Base-by-base conservation (phyloP, 2,888 invertebrate species). In the Xestoiulus laeticollis region DNA sequence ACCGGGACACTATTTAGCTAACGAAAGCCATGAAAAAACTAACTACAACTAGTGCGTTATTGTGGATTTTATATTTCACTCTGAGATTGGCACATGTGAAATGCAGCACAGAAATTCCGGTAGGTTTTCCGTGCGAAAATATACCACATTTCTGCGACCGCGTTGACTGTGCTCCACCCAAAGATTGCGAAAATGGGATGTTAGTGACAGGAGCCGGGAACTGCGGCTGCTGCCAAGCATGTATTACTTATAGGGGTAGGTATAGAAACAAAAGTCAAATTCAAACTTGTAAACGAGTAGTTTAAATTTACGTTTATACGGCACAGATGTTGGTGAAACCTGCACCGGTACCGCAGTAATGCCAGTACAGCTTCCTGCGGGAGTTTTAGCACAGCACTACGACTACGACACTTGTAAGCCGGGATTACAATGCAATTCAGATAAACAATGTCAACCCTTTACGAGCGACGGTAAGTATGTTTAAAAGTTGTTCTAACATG, bases 61-160 rank as follows among this genome's bases (percentile, higher is more conserved):
- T 53, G 53, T 53, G 53, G 53, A 53, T 53, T 16, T 53, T 19
- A 53, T 53, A 4, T n/a, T 53, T 53, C 53, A 19, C 19, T 4
- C 4, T 19, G 53, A 53, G 19, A 53, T 53, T 53, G 16, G 5
- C 53, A 53, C 4, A n/a, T 16, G 53, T 53, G n/a, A 53, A 53
- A 53, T 53, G 19, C 19, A 19, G 4, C 53, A 53, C 53, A 19
- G 53, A 85, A 14, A 33, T 19, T 44, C 38, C 44, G 5, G 26
- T 30, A 1, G 87, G 85, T 32, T 84, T 53, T 83, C 85, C 83
- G n/a, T 87, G 87, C 48, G 85, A 87, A 16, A 44, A 8, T 22
- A 87, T 87, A 22, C 43, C 84, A 44, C 87, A 88, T 26, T 88
- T 88, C 33, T 88, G 88, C 30, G 88, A 88, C 30, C 26, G 88